These are phyloP conservation scores for Cirrhinus mrigala DNA, from an alignment of 2,797 vertebrate genomes.

Conservation along the genomic window DNA sequence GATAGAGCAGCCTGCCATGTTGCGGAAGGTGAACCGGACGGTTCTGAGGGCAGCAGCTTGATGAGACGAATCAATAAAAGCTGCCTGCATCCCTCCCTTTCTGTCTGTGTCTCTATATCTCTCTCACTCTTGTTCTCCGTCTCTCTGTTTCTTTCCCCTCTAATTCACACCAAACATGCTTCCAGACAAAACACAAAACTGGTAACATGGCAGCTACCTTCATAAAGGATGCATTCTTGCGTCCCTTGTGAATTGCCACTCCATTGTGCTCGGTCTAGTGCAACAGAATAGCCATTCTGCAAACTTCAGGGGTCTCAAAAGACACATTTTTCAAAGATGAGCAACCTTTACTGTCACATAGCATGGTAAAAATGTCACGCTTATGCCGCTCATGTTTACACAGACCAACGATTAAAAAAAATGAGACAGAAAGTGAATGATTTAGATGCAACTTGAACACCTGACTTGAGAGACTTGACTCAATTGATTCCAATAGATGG, in stretches of 20 bases:
- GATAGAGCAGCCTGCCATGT: slow-evolving; percentile 68
- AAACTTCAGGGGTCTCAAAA: slow-evolving; percentile 3
- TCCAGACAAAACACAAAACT: slow-evolving; percentile 12
- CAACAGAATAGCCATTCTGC: not conserved
- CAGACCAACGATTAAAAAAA: not conserved
- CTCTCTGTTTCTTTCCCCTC: slow-evolving; percentile 6
- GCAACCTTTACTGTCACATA: not conserved
- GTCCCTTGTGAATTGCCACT: slow-evolving; percentile 16
- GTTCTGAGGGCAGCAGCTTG: slow-evolving; percentile 66
- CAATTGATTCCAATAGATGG: not conserved
- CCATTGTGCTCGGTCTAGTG: slow-evolving; percentile 12
- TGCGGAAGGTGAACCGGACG: slow-evolving; percentile 65
- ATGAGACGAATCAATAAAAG: slow-evolving; percentile 75
- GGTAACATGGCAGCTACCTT: slow-evolving; percentile 2
- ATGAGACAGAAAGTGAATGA: not conserved
- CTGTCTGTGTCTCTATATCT: not conserved
- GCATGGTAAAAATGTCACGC: not conserved
- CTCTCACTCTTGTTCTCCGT: not conserved
- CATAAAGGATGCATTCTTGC: not conserved
- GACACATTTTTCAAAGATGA: not conserved
- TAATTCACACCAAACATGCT: slow-evolving; percentile 18
- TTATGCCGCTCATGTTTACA: not conserved
- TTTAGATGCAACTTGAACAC: not conserved
- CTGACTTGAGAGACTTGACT: not conserved
- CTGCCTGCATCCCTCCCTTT: not conserved